A percentile compares a stretch with the other conserved stretches of the same genome.
Conservation (phyloP, 2,113 vertebrate genomes). For the Paramormyrops kingsleyae region DNA sequence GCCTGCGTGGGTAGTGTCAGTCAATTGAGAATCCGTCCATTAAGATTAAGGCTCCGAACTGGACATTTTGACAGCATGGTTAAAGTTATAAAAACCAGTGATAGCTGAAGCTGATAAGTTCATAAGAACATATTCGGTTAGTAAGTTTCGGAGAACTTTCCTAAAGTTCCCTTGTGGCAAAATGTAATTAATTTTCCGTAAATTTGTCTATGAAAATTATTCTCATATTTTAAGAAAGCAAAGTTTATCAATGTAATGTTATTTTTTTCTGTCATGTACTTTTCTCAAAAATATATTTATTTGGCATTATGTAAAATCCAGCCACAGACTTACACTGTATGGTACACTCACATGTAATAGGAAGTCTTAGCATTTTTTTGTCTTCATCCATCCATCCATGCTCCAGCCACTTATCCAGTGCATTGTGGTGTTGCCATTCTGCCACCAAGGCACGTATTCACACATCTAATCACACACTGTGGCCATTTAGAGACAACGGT, state of each 20-base stretch:
- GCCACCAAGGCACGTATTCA: neutral
- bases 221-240: neutral
- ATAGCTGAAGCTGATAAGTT: neutral
- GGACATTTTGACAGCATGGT: neutral
- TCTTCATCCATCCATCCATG: neutral
- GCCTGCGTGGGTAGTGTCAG: neutral
- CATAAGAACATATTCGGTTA: neutral
- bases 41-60: neutral
- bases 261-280: neutral
- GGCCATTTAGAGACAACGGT: neutral
- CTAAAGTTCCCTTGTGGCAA: conserved; percentile 2
- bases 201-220: neutral
- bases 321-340: neutral
- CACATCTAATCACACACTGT: neutral
- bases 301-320: neutral
- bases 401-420: neutral
- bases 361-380: neutral
- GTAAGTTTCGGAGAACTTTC: neutral
- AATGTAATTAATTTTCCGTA: neutral
- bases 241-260: neutral
- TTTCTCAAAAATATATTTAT: neutral
- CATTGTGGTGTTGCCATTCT: neutral
- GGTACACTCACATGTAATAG: neutral
- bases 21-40: neutral
- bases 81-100: neutral